Evolutionary conservation across 2,797 vertebrate genomes (phyloP), one percentile per base, ranked within the genome.

Genomic region (Adrianichthys oophorus): DNA sequence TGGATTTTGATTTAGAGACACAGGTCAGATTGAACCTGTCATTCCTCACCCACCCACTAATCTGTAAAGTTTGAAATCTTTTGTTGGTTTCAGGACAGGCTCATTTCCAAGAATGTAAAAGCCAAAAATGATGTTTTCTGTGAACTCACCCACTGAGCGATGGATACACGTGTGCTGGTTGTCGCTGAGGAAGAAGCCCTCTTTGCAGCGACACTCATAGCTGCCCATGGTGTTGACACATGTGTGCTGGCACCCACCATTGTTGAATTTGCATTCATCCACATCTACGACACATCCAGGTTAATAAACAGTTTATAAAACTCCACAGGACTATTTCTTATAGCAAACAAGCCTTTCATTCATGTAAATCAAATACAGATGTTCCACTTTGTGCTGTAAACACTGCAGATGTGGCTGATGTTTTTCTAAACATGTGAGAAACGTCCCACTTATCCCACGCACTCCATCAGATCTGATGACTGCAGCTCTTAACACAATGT

Each of bases 131-230:
- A 48, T 17, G 47, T 12, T 5, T 58, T 50, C 44, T 2, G 53
- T 44, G 15, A 56, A 89, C 93, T 86, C 92, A 99, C 98, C 97
- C 91, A 95, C 93, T 1, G 93, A 96, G 71, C 94, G 96, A 72
- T 98, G 98, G 87, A 99, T 99, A 83, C 98, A 99, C 0, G 95
- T 99, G 82, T 99, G 97, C 89, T 99, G 98, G 85, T 99, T 98
- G 85, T 99, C 94, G 26, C 98, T 99, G 61, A 99, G 93, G 89
- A 99, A 98, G 83, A 98, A 99, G 0, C 98, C 96, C 0, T 94
- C 92, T 79, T 95, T 96, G 88, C 98, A 99, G 77, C 85, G 92
- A 66, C 97, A 99, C 79, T 97, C 94, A 0, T 98, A 99, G 90
- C 96, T 99, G 62, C 98, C 98, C 94, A 98, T 85, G 3, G 92